These are phyloP conservation scores for Antigone vipio DNA, from an alignment of 2,113 vertebrate genomes.

Conservation along the genomic window DNA sequence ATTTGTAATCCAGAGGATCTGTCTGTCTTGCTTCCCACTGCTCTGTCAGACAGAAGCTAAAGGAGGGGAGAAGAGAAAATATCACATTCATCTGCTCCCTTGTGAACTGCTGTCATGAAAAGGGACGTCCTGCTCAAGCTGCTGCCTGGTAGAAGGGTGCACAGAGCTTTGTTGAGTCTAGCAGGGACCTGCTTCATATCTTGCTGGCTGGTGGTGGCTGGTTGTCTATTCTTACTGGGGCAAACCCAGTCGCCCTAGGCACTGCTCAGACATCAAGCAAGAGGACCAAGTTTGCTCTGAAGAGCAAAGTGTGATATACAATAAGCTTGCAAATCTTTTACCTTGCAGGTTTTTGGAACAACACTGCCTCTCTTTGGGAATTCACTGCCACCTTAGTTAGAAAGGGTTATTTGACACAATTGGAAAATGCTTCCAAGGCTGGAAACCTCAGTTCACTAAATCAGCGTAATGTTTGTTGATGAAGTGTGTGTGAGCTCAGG, in stretches of 20 bases:
- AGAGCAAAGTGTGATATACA: neutral
- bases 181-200: neutral
- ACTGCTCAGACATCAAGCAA: neutral
- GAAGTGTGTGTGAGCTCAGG: neutral
- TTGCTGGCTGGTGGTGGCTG: neutral
- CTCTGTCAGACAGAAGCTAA: neutral
- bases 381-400: rapidly evolving
- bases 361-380: neutral
- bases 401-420: neutral
- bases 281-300: neutral
- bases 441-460: neutral
- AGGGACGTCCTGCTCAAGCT: neutral
- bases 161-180: neutral
- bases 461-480: neutral
- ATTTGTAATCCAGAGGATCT: neutral
- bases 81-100: neutral
- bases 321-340: neutral
- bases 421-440: neutral
- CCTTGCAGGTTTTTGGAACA: neutral
- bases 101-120: neutral
- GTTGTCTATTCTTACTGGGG: neutral
- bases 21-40: neutral
- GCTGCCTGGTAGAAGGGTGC: neutral
- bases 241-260: neutral
- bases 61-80: neutral